phyloP scores from a whole-genome alignment of 2,113 vertebrate genomes.

The Myanophis thanlyinensis region DNA sequence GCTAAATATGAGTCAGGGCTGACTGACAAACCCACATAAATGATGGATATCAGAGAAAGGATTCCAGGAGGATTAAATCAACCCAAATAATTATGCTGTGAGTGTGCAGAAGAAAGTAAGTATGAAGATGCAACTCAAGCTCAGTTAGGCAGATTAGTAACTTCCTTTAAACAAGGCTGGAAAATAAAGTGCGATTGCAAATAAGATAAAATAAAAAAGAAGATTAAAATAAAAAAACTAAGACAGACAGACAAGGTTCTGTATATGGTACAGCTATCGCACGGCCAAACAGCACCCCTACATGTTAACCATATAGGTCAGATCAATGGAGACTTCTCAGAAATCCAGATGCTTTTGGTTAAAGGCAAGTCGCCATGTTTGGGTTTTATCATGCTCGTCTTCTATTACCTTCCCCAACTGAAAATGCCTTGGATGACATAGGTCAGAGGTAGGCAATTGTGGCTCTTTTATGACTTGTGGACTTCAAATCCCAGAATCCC shows the following conservation, averaged over 20 bases:
- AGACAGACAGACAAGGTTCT: conserved; percentile 15
- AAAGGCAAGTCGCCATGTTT: conserved; percentile 8
- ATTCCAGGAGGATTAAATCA: neutral
- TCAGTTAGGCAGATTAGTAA: conserved; percentile 12
- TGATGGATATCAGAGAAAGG: neutral
- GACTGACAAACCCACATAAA: neutral
- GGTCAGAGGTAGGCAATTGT: too few relatives aligned
- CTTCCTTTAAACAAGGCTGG: conserved; percentile 28
- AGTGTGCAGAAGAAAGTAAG: neutral
- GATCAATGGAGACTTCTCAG: neutral
- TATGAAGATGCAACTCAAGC: neutral
- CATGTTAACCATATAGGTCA: neutral
- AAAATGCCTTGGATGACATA: neutral
- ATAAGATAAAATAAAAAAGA: conserved; percentile 40
- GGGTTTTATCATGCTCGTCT: fast-evolving
- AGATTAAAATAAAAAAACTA: conserved; percentile 38
- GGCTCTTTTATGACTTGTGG: too few relatives aligned
- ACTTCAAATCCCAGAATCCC: too few relatives aligned
- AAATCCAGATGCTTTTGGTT: neutral
- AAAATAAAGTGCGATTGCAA: conserved; percentile 47
- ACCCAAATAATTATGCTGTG: neutral
- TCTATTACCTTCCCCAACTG: neutral
- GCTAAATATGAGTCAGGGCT: neutral
- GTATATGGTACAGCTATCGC: neutral
- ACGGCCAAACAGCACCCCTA: neutral